These are phyloP conservation scores for Scaptomyza reducta DNA, from an alignment of 2,888 invertebrate species.

Conservation along the genomic window DNA sequence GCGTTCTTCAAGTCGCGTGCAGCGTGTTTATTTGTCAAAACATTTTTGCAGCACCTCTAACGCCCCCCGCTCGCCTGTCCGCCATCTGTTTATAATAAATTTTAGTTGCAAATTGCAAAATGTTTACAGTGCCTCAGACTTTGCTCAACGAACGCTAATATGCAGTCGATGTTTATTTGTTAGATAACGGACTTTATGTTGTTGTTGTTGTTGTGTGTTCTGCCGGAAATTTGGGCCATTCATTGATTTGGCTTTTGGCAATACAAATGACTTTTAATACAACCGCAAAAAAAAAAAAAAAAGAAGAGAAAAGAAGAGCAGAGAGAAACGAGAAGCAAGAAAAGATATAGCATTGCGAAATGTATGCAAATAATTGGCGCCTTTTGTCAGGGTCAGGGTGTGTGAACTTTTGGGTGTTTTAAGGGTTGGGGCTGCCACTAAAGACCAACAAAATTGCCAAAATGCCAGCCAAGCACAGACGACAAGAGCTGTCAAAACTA, in stretches of 20 bases:
- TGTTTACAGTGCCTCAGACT: slow-evolving; percentile 61
- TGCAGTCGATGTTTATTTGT: slow-evolving; percentile 67
- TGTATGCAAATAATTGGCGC: slow-evolving; percentile 56
- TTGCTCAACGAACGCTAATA: slow-evolving; percentile 55
- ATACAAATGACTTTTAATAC: slow-evolving; percentile 36
- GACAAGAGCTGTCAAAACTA: slow-evolving; percentile 75
- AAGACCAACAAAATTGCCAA: slow-evolving; percentile 49
- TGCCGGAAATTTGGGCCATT: slow-evolving; percentile 66
- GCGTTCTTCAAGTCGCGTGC: slow-evolving; percentile 67
- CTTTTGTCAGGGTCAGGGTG: slow-evolving; percentile 60
- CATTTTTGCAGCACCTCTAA: slow-evolving; percentile 55
- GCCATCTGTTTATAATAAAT: slow-evolving; percentile 77
- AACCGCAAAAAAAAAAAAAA: slow-evolving; percentile 21
- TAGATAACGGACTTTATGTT: slow-evolving; percentile 60
- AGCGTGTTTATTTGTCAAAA: slow-evolving; percentile 79
- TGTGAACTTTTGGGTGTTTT: slow-evolving; percentile 44
- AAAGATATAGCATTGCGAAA: slow-evolving; percentile 39
- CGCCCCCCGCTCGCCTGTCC: slow-evolving; percentile 46
- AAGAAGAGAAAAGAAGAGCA: not conserved
- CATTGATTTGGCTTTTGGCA: slow-evolving; percentile 56
- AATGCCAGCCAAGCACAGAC: slow-evolving; percentile 62
- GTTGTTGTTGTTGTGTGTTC: slow-evolving; percentile 30
- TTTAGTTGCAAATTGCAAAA: slow-evolving; percentile 66
- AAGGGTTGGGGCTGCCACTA: slow-evolving; percentile 18
- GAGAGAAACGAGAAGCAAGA: not conserved